These are phyloP conservation scores for Drosophila chauvacae DNA, from an alignment of 1,140 invertebrate genomes.

Conservation along the genomic window DNA sequence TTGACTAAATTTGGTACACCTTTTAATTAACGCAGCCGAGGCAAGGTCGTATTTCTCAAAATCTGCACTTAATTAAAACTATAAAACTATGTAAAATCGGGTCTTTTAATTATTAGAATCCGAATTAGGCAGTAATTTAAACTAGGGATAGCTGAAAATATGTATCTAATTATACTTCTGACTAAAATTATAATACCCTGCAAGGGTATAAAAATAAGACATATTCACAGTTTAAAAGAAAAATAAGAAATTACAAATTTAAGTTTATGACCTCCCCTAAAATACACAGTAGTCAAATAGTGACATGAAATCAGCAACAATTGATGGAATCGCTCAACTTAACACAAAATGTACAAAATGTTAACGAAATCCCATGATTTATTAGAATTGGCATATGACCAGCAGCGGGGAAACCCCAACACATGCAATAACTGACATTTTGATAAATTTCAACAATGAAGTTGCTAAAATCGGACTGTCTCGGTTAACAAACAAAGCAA, in stretches of 20 bases:
- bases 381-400: slow-evolving; percentile 28
- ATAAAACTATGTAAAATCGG: background rate
- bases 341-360: slow-evolving; percentile 9
- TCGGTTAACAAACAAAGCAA: slow-evolving; percentile 15
- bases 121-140: no score
- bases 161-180: background rate
- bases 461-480: slow-evolving; percentile 24
- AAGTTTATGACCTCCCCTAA: background rate
- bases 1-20: slow-evolving; percentile 9
- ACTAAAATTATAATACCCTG: no score
- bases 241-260: background rate
- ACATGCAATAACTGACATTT: slow-evolving; percentile 28
- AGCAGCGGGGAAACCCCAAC: slow-evolving; percentile 12
- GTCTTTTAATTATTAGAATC: background rate
- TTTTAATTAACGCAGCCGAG: slow-evolving; percentile 3
- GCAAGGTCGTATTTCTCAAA: background rate
- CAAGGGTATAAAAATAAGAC: no score
- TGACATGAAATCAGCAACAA: slow-evolving; percentile 3
- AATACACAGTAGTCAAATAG: slow-evolving; percentile 3
- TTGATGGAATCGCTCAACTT: background rate
- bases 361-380: slow-evolving; percentile 30
- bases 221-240: no score
- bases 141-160: background rate
- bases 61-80: background rate
- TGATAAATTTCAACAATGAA: slow-evolving; percentile 22